Percentiles rank a stretch among this genome's conserved stretches.
Conservation (phyloP, 2,888 invertebrate species). For the Mythimna impura region DNA sequence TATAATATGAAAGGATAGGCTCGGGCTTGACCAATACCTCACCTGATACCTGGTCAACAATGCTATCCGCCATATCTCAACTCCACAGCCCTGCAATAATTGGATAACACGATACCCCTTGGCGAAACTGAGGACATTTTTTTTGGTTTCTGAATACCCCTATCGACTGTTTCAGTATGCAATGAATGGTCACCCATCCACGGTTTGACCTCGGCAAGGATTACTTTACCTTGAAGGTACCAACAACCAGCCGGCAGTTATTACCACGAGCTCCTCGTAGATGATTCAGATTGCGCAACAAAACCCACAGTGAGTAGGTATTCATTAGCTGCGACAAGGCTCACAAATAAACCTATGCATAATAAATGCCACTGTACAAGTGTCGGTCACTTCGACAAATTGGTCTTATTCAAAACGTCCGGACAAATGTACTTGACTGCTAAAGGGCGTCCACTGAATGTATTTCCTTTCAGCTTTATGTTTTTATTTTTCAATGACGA, state of each 20-base stretch:
- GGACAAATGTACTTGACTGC: slow-evolving; percentile 9
- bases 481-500: slow-evolving; percentile 30
- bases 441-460: slow-evolving; percentile 9
- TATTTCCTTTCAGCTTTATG: slow-evolving; percentile 23
- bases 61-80: no score
- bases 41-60: no score
- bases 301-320: slow-evolving; percentile 57
- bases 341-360: slow-evolving; percentile 73
- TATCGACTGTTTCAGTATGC: background rate
- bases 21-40: no score
- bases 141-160: no score
- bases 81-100: no score
- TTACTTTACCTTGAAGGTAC: background rate
- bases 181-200: background rate
- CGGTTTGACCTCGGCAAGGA: background rate
- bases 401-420: slow-evolving; percentile 48
- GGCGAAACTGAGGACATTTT: no score
- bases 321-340: slow-evolving; percentile 69
- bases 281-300: slow-evolving; percentile 41
- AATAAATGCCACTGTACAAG: slow-evolving; percentile 64
- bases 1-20: no score
- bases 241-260: background rate
- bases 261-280: background rate
- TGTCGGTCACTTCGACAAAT: slow-evolving; percentile 40
- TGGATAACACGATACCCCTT: no score